phyloP scores from a whole-genome alignment of 2,113 vertebrate species.

The Harpagus bidentatus region DNA sequence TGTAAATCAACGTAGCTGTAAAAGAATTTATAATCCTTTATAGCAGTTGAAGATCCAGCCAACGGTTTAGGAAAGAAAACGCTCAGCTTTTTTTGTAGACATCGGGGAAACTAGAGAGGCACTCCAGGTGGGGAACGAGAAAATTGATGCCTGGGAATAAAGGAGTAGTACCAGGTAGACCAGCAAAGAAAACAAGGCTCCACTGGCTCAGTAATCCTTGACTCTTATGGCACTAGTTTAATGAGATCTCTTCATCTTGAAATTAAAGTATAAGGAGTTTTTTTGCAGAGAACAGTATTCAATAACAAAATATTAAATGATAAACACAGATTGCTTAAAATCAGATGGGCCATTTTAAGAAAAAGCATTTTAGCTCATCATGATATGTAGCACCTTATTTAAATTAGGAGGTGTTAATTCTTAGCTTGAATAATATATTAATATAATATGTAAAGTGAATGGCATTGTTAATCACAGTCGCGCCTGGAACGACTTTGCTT shows the following conservation, averaged over 20 bases:
- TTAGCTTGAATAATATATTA: conserved; percentile 91
- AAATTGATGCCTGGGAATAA: neutral
- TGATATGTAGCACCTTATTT: conserved; percentile 89
- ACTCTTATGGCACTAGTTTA: conserved; percentile 71
- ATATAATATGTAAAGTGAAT: conserved; percentile 91
- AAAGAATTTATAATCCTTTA: conserved; percentile 36
- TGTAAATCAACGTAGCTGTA: conserved; percentile 56
- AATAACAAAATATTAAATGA: conserved; percentile 88
- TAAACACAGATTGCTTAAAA: conserved; percentile 87
- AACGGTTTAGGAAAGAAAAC: neutral
- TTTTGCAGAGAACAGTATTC: conserved; percentile 74
- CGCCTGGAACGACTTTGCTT: conserved; percentile 89
- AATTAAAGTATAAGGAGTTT: conserved; percentile 80
- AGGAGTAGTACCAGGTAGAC: neutral
- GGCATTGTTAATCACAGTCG: conserved; percentile 91
- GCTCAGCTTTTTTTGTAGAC: neutral
- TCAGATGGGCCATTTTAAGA: conserved; percentile 87
- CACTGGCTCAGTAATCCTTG: conserved; percentile 60
- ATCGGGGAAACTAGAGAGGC: neutral
- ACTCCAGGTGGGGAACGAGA: neutral
- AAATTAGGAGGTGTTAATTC: conserved; percentile 90
- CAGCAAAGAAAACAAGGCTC: conserved; percentile 40
- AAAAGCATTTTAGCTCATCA: conserved; percentile 86
- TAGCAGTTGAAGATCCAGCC: conserved; percentile 22
- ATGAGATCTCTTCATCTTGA: conserved; percentile 81